Conservation (phyloP, 2,113 vertebrate species). For the Trichechus manatus region DNA sequence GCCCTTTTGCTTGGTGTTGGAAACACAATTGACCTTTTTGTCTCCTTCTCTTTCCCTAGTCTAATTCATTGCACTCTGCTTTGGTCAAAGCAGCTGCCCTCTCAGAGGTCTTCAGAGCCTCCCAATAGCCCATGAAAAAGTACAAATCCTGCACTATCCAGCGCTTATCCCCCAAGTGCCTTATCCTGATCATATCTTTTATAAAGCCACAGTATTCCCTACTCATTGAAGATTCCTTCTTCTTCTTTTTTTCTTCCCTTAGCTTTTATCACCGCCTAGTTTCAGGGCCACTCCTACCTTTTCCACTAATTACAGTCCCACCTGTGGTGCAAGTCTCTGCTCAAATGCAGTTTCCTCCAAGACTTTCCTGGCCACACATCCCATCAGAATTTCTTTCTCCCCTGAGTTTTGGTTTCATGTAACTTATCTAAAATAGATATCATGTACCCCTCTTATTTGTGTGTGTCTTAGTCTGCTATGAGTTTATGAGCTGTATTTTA, state of each 20-base stretch:
- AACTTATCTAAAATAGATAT: not conserved
- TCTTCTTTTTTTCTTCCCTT: not conserved
- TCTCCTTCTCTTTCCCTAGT: not conserved
- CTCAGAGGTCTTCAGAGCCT: not conserved
- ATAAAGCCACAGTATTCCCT: not conserved
- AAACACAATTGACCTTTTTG: not conserved
- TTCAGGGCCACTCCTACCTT: not conserved
- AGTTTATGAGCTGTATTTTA: not conserved
- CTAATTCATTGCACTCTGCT: not conserved
- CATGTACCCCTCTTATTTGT: not conserved
- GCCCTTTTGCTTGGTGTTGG: not conserved
- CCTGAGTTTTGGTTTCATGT: not conserved
- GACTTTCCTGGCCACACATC: not conserved
- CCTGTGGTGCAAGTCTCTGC: not conserved
- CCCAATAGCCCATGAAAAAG: too few relatives aligned
- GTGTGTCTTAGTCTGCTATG: not conserved
- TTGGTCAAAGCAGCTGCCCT: not conserved
- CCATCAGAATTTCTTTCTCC: not conserved
- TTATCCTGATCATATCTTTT: not conserved
- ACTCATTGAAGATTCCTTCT: too few relatives aligned
- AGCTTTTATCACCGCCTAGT: not conserved
- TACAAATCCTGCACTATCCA: not conserved
- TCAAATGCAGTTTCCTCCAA: not conserved
- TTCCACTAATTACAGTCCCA: not conserved
- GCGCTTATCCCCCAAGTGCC: accelerated